Base-by-base conservation (phyloP, 1,140 invertebrate species). In the Anastatus disparis region DNA sequence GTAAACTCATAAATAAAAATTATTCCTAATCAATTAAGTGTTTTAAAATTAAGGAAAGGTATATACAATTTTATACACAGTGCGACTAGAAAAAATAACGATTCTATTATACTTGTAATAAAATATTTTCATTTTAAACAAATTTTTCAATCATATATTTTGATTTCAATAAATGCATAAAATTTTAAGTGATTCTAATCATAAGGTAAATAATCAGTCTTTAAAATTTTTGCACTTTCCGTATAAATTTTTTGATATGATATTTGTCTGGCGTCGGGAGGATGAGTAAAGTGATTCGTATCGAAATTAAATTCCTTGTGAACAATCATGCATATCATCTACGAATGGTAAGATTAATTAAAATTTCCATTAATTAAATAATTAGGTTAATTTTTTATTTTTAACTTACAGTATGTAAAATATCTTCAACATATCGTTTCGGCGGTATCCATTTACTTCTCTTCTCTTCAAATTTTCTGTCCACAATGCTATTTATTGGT, bases 291-390 rank as follows among this genome's bases (percentile, higher is more conserved):
- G 72, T 83, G 80, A 42, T 7, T 9, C 6, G 48, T 72, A 13
- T 76, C 62, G 24, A 81, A 70, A n/a, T 62, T 67, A 27, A 79
- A 80, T 71, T 82, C 79, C 59, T 81, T 75, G 12, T 81, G 80
- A 55, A 79, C 50, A 58, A 77, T 77, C 42, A 66, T 44, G 53
- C 76, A 76, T 73, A 78, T 74, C 73, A 81, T 80, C 81, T 81
- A n/a, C n/a, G n/a, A n/a, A n/a, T n/a, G n/a, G 40, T 56, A 67
- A 76, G 64, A 69, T 50, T 55, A 55, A 59, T 63, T 44, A 20
- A 27, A n/a, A 46, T 38, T n/a, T n/a, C n/a, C n/a, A n/a, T 10
- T 67, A 35, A 3, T 38, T 52, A 68, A 26, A 35, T 58, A 42
- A 27, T 53, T 1, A 70, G 26, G 52, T 46, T 17, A 24, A 22